Percentiles rank a stretch among this genome's conserved stretches.
Evolutionary conservation across 2,113 vertebrate species (phyloP).

Genomic region (Uropsilus gracilis): DNA sequence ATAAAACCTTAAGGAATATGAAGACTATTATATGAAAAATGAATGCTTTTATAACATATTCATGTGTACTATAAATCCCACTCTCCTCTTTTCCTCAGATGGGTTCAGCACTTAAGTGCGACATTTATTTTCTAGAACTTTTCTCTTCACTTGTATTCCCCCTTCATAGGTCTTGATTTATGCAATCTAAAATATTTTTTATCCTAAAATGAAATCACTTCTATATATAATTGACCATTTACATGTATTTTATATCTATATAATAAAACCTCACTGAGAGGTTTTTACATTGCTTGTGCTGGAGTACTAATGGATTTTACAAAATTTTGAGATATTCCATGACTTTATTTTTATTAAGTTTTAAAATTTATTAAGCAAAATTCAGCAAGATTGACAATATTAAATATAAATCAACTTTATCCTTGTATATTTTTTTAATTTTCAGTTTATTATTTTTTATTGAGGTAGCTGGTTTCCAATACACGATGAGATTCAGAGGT

Average conservation of each 20-base stretch:
- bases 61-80: background rate
- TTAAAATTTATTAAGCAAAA: slow-evolving; percentile 68
- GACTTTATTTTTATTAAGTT: background rate
- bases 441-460: too few relatives aligned
- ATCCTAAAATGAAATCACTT: background rate
- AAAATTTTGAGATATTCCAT: background rate
- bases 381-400: slow-evolving; percentile 67
- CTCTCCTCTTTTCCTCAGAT: background rate
- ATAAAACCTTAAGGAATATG: background rate
- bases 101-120: background rate
- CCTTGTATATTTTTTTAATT: too few relatives aligned
- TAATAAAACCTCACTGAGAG: background rate
- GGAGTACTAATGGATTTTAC: background rate
- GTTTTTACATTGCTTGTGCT: background rate
- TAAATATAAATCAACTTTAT: slow-evolving; percentile 76
- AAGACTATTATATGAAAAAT: background rate
- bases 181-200: background rate
- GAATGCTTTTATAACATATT: background rate
- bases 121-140: background rate
- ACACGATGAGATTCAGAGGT: too few relatives aligned
- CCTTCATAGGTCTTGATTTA: background rate
- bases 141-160: background rate
- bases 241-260: background rate
- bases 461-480: too few relatives aligned
- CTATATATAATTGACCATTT: background rate